These are phyloP conservation scores for Schizopygopsis malacanthus DNA, from an alignment of 2,797 vertebrate genomes.

Conservation along the genomic window DNA sequence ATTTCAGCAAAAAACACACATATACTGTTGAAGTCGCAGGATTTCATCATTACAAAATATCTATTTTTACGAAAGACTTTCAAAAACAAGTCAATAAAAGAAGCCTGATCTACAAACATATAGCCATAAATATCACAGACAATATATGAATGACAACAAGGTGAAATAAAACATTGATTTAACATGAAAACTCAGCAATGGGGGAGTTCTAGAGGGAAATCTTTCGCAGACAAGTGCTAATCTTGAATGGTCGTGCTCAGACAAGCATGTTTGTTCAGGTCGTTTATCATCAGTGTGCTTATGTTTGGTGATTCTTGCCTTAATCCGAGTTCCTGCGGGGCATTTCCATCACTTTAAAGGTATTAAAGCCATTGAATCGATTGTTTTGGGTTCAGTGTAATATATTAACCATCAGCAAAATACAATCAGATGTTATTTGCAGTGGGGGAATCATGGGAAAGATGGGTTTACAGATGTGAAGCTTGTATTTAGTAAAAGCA, in stretches of 20 bases:
- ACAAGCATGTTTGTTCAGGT: neutral
- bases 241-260: neutral
- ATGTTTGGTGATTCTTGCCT: neutral
- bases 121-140: neutral
- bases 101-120: conserved; percentile 20
- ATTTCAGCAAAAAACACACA: conserved; percentile 38
- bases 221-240: neutral
- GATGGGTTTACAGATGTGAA: neutral
- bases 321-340: neutral
- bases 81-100: neutral
- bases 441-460: neutral
- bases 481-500: neutral
- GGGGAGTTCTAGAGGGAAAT: neutral
- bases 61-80: conserved; percentile 18
- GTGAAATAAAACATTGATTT: neutral
- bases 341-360: neutral
- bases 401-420: neutral
- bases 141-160: neutral
- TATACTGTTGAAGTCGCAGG: neutral
- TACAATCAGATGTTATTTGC: neutral
- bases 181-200: conserved; percentile 15
- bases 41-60: conserved; percentile 41
- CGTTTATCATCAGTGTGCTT: neutral
- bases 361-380: neutral
- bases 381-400: neutral